Base-by-base conservation (phyloP, 2,797 vertebrate species). In the Acestrorhynchus altus region DNA sequence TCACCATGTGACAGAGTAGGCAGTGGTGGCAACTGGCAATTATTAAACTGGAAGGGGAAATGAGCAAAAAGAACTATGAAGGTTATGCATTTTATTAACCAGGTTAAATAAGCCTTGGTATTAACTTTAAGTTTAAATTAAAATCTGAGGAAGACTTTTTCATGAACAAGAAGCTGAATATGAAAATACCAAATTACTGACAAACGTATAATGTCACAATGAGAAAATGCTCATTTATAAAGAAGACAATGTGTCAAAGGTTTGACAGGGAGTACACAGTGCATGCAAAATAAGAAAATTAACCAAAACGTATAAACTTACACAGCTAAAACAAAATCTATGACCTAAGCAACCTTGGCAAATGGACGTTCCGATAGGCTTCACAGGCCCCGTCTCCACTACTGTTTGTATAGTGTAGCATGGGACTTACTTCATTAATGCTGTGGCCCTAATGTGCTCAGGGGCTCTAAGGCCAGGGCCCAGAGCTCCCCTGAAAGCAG, bases 401-500 rank as follows among this genome's bases (percentile, higher is more conserved):
- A 52, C 40, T 26, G 42, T 54, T 40, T 44, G 26, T 76, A 61
- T 39, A 80, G 47, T 57, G 31, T 20, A 59, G 59, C 8, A 22
- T 60, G 61, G 68, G 73, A 81, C 51, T 69, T 72, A 49, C 78
- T 68, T 69, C 35, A 39, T 39, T 40, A 42, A 24, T 44, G 13
- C 31, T 66, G 57, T 65, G 31, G 18, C 51, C 57, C 22, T 66
- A 67, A 72, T 46, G 44, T 57, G 24, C 35, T 18, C 54, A 61
- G 63, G 73, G 69, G 54, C 63, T 47, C 24, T 18, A 35, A 59
- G 51, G 61, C 61, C 51, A 42, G 47, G 81, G 73, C 72, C 57
- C 63, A 63, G 49, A 57, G 60, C 81, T 66, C 81, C 78, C 78
- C 65, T 61, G 64, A 71, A 47, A n/a, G 63, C 68, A 26, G 78